Evolutionary conservation across 2,797 vertebrate species (phyloP), one percentile per base, ranked within the genome.

Genomic region (Neosilurus hyrtlii): DNA sequence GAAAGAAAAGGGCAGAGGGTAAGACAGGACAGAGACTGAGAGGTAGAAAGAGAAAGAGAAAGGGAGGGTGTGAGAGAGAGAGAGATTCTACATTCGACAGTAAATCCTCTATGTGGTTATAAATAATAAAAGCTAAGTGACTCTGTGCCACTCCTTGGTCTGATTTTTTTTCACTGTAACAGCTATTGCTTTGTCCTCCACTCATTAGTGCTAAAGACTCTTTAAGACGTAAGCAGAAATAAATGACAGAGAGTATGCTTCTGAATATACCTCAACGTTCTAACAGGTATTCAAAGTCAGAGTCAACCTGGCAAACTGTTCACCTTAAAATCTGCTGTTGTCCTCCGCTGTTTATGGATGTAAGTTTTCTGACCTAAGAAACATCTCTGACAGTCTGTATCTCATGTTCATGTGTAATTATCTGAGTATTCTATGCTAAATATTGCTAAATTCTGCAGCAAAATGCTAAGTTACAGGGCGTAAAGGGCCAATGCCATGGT

Each of bases 81-180:
- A 73, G 24, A 74, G 6, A 35, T 62, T 62, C 22, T 77, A 86
- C 71, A 86, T 86, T 80, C 83, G 62, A 79, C 22, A 63, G 22
- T 24, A 51, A 85, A 86, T 89, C 85, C 81, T 84, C 87, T 90
- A 87, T 72, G 49, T 82, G 72, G 79, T 81, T 90, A 93, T 93
- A 85, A 93, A 93, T 93, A 93, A 93, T 93, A 91, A 93, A 93
- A 79, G 80, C 72, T 73, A 85, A 90, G 89, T 87, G 51, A 18
- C 14, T 54, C 20, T 56, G 91, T 89, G 89, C 90, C 88, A 85
- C 86, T 86, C 89, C 90, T 88, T 93, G 77, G 84, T 85, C 82
- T 80, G 57, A 59, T 87, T 72, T 83, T 51, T 79, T 85, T 80
- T 73, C 67, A 26, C 67, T 82, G 18, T 51, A 78, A 62, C 54